phyloP scores from a whole-genome alignment of 1,140 invertebrate genomes.

The Drosophila sproati region DNA sequence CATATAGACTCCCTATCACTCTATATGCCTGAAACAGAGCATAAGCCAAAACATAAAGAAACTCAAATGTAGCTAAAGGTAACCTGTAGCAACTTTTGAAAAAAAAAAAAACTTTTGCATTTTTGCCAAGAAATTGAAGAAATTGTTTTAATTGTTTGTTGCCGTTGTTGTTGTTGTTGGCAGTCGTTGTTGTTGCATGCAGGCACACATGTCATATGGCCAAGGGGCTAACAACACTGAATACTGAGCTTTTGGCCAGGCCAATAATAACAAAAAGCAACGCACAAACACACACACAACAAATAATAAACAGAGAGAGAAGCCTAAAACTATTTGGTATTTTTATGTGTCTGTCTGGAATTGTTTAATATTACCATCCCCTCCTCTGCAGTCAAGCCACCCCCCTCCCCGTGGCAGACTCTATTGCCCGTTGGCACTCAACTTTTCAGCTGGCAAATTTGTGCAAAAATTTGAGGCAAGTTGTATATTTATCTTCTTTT shows the following conservation, averaged over 20 bases:
- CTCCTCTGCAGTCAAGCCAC: background rate
- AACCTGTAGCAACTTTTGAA: background rate
- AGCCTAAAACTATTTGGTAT: slow-evolving; percentile 16
- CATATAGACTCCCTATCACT: background rate
- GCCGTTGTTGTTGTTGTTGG: no score
- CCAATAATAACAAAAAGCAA: slow-evolving; percentile 54
- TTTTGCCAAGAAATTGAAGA: slow-evolving; percentile 62
- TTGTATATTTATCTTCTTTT: slow-evolving; percentile 9
- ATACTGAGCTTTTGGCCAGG: slow-evolving; percentile 21
- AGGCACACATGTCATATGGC: slow-evolving; percentile 39
- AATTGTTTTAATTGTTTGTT: slow-evolving; percentile 78
- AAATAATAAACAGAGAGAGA: background rate
- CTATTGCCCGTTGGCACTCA: slow-evolving; percentile 32
- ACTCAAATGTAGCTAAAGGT: slow-evolving; percentile 4
- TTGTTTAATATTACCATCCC: slow-evolving; percentile 21
- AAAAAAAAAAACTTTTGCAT: slow-evolving; percentile 51
- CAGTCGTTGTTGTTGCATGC: background rate
- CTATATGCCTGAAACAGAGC: background rate
- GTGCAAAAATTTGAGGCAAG: slow-evolving; percentile 59
- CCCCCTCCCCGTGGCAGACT: background rate
- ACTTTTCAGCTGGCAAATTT: slow-evolving; percentile 62
- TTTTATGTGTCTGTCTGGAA: slow-evolving; percentile 3
- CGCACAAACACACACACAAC: background rate
- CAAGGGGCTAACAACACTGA: slow-evolving; percentile 23
- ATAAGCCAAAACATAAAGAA: slow-evolving; percentile 11